These are phyloP conservation scores for Clarias laeviceps DNA, from an alignment of 2,797 vertebrate genomes.

Conservation along the genomic window DNA sequence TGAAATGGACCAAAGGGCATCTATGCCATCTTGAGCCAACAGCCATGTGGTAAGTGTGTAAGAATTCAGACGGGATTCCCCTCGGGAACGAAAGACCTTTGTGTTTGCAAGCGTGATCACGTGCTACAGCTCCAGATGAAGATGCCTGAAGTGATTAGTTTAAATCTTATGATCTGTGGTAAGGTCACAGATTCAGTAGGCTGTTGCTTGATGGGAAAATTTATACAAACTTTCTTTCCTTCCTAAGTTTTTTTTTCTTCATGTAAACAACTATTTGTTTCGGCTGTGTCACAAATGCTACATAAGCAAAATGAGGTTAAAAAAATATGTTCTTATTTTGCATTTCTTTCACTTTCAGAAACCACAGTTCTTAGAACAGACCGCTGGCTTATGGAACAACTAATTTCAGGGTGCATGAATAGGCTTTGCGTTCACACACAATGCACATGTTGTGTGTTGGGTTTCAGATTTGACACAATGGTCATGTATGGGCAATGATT, in stretches of 20 bases:
- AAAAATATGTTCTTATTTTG: not conserved
- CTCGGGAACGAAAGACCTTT: not conserved
- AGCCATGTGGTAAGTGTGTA: not conserved
- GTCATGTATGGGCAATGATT: not conserved
- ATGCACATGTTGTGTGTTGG: not conserved
- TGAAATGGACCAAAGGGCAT: not conserved
- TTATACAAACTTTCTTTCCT: conserved; percentile 3
- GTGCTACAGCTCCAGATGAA: conserved; percentile 13
- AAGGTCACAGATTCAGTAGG: not conserved
- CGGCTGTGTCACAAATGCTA: conserved; percentile 19
- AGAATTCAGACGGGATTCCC: conserved; percentile 13
- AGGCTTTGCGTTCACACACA: not conserved
- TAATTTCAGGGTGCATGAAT: conserved; percentile 7
- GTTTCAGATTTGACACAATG: not conserved
- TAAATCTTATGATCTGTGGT: conserved; percentile 8
- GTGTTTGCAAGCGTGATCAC: conserved; percentile 25
- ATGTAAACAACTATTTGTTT: not conserved
- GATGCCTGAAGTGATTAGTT: not conserved
- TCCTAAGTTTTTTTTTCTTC: not conserved
- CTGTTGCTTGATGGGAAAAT: not conserved
- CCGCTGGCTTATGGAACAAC: conserved; percentile 20
- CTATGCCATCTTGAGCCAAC: not conserved
- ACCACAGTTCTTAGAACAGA: conserved; percentile 35
- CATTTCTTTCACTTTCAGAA: not conserved
- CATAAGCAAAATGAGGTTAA: conserved; percentile 12